Base-by-base conservation (phyloP, 2,797 vertebrate species). In the Orientallactaga sibirica region DNA sequence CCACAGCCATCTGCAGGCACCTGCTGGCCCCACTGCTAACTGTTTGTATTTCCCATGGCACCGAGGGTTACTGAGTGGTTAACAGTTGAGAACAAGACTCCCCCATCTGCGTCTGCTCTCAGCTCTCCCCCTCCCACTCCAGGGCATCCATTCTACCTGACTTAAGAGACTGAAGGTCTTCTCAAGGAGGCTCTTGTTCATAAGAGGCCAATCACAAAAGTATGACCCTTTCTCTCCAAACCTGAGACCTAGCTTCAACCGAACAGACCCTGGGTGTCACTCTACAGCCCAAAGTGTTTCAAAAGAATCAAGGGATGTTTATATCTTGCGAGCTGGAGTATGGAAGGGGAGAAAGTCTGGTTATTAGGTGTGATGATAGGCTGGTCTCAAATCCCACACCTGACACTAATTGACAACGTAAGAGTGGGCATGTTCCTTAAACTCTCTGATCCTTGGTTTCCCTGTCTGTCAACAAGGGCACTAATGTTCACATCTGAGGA, bases 51-150 rank as follows among this genome's bases (percentile, higher is more conserved):
- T 66, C 33, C 83, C 79, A 41, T 0, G 10, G 55, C 37, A 64
- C 11, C 37, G 67, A 83, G 91, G 33, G 62, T 75, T 93, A 86
- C 55, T 22, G 85, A 81, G 81, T 79, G 37, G 5, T 86, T 83
- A 81, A 33, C 48, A 89, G 61, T 68, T 27, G 55, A 67, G 67
- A 76, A 73, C 19, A 73, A 77, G 76, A 66, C 61, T 88, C 75
- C 62, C 37, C 19, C 62, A 86, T 58, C 70, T 92, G 79, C 48
- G 58, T 64, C 52, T 52, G 25, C 41, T 73, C 62, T 77, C n/a
- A 71, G 81, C n/a, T 25, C 61, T 1, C 2, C 29, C 29, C 20
- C 37, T 80, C 1, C 29, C 29, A 29, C 37, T 80, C 79, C 58
- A 79, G 18, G 55, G 67, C 22, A 68, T n/a, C 43, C 29, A 16